phyloP scores from a whole-genome alignment of 2,113 vertebrate species.

The Cairina moschata region DNA sequence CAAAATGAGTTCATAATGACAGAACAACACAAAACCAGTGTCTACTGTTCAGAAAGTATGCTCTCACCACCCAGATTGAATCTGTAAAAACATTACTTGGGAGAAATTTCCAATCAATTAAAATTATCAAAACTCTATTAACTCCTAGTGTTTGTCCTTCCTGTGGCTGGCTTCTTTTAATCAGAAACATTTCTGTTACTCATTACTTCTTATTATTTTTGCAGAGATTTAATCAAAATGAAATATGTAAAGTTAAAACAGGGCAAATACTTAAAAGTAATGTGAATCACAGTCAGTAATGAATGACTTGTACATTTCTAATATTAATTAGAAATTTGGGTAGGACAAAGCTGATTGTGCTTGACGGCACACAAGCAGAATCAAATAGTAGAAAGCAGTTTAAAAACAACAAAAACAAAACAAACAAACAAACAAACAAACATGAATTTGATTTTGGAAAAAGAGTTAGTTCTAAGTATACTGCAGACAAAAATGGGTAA shows the following conservation, averaged over 20 bases:
- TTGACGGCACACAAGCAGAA: background rate
- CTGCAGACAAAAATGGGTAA: background rate
- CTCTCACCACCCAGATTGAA: background rate
- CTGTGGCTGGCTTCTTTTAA: background rate
- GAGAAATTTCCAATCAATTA: background rate
- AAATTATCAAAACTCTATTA: slow-evolving; percentile 17
- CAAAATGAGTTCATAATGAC: background rate
- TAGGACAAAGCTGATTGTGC: background rate
- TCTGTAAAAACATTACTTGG: background rate
- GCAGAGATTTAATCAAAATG: background rate
- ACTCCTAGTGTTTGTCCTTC: background rate
- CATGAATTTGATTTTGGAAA: background rate
- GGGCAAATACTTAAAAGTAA: background rate
- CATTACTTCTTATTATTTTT: background rate
- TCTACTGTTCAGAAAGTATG: background rate
- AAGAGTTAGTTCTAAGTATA: background rate
- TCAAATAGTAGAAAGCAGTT: background rate
- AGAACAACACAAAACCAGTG: background rate
- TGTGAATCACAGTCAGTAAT: background rate
- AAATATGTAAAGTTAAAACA: background rate
- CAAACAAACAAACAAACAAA: no score
- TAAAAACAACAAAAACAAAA: background rate
- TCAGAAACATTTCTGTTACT: slow-evolving; percentile 17
- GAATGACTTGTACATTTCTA: background rate
- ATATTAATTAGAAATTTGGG: background rate